A percentile compares a stretch with the other conserved stretches of the same genome.
These are phyloP conservation scores for Steinernema carpocapsae DNA, from an alignment of 2,888 invertebrate genomes.

Conservation along the genomic window DNA sequence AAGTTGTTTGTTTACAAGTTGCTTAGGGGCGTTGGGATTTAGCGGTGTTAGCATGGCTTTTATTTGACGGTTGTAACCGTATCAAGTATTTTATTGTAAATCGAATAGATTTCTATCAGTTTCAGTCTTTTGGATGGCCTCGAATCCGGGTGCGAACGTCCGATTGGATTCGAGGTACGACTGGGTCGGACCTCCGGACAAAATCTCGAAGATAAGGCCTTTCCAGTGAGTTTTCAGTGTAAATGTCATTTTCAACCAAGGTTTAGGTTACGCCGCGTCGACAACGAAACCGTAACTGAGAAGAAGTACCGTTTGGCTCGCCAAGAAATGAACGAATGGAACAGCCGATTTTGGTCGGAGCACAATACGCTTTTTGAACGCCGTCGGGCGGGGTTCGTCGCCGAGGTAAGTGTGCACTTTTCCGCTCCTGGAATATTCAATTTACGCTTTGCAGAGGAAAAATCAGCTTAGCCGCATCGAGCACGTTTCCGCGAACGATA, in stretches of 20 bases:
- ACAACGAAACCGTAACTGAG: constrained; percentile 59
- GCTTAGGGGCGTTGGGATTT: no score
- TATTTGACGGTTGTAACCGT: constrained; percentile 23
- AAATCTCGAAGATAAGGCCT: constrained; percentile 58
- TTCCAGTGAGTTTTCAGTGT: constrained; percentile 49
- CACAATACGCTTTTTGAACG: constrained; percentile 62
- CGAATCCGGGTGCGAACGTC: background rate
- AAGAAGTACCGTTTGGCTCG: constrained; percentile 55
- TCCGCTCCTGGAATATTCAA: background rate
- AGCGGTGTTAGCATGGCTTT: no score
- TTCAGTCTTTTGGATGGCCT: constrained; percentile 3
- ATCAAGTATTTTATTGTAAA: background rate
- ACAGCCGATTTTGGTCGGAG: constrained; percentile 62
- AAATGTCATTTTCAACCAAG: no score
- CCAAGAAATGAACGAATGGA: constrained; percentile 64
- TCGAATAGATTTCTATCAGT: background rate
- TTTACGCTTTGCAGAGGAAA: constrained; percentile 51
- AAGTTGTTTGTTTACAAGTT: no score
- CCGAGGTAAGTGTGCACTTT: background rate
- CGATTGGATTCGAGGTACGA: constrained; percentile 61
- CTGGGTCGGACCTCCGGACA: constrained; percentile 67
- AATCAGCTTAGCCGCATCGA: constrained; percentile 55
- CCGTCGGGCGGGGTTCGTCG: constrained; percentile 45
- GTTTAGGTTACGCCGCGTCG: constrained; percentile 57
- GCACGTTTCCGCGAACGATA: constrained; percentile 61